phyloP scores from a whole-genome alignment of 1,140 invertebrate species.

The Linepithema humile region DNA sequence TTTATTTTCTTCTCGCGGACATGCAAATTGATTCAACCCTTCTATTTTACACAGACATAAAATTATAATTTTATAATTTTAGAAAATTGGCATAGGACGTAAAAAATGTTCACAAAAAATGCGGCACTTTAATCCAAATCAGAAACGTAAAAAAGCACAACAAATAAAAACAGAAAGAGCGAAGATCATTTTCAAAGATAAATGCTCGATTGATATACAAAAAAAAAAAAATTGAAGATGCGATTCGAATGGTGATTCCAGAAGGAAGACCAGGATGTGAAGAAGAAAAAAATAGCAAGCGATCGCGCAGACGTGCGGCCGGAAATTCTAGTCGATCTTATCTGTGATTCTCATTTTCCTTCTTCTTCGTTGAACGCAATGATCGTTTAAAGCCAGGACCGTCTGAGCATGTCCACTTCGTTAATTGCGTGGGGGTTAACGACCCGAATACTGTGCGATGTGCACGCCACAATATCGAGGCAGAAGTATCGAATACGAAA shows the following conservation, averaged over 20 bases:
- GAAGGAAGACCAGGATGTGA: conserved; percentile 10
- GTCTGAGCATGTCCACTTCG: conserved; percentile 73
- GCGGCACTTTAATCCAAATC: background rate
- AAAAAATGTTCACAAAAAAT: background rate
- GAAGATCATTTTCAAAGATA: background rate
- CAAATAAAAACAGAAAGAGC: background rate
- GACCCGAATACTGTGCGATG: conserved; percentile 63
- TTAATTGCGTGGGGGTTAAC: conserved; percentile 78
- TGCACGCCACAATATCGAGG: background rate
- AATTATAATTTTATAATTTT: background rate
- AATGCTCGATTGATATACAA: background rate
- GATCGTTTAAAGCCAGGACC: conserved; percentile 73
- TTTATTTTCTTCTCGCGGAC: too few relatives aligned
- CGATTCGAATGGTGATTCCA: background rate
- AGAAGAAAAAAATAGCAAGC: conserved; percentile 17
- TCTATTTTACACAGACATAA: too few relatives aligned
- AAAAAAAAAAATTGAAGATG: background rate
- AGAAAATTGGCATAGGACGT: background rate
- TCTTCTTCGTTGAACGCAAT: conserved; percentile 72
- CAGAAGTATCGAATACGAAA: background rate
- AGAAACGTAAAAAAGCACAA: background rate
- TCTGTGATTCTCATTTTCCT: conserved; percentile 68
- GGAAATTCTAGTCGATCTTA: conserved; percentile 76
- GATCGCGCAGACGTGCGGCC: conserved; percentile 50
- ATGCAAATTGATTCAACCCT: too few relatives aligned